Conservation (phyloP, 1,140 invertebrate genomes). For the Eubasilissa regina region DNA sequence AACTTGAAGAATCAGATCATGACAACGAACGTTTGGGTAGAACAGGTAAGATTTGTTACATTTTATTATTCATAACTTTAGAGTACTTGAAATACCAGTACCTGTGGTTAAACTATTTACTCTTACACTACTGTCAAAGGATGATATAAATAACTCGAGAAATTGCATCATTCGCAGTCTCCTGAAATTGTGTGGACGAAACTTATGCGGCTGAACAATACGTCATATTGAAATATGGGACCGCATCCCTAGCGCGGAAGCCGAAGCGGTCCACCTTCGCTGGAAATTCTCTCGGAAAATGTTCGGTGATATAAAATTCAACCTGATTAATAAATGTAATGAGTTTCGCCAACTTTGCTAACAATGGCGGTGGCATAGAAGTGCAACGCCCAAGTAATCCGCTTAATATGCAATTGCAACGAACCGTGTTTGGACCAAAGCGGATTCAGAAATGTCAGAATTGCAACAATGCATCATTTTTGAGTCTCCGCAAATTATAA, state of each 20-base stretch:
- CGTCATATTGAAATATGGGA: conserved; percentile 3
- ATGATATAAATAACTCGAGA: no score
- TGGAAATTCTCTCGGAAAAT: neutral
- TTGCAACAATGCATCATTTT: conserved; percentile 47
- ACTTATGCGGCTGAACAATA: neutral
- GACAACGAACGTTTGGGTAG: conserved; percentile 97
- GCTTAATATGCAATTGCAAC: conserved; percentile 52
- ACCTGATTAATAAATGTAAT: conserved; percentile 52
- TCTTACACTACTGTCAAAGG: no score
- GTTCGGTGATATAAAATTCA: conserved; percentile 47
- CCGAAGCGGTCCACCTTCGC: neutral
- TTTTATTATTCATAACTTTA: no score
- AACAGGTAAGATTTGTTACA: conserved; percentile 80
- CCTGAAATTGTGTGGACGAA: conserved; percentile 13
- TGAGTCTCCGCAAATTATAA: conserved; percentile 22
- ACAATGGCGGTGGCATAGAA: conserved; percentile 21
- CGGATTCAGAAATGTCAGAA: conserved; percentile 19
- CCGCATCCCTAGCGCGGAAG: conserved; percentile 14
- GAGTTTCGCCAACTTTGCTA: conserved; percentile 45
- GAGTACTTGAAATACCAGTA: no score
- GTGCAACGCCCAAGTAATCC: conserved; percentile 48
- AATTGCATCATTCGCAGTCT: neutral
- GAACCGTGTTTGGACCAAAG: neutral
- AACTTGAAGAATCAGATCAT: conserved; percentile 97
- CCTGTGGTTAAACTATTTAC: no score